These are phyloP conservation scores for Nomia melanderi DNA, from an alignment of 1,140 invertebrate genomes.

Conservation along the genomic window DNA sequence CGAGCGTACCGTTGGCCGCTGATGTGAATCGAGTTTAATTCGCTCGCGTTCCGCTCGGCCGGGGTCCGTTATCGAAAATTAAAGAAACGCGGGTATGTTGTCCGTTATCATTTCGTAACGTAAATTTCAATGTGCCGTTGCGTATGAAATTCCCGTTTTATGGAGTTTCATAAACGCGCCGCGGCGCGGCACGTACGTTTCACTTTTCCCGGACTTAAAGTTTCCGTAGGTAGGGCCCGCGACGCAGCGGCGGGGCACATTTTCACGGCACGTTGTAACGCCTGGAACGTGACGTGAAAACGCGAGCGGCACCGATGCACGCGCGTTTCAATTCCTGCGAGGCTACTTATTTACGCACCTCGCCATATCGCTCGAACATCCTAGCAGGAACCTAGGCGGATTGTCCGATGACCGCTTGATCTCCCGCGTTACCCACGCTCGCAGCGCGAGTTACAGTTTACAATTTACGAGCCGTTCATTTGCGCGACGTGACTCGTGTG, in stretches of 20 bases:
- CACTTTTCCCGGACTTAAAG: conserved; percentile 16
- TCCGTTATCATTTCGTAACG: neutral
- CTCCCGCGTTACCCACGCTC: neutral
- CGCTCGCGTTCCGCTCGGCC: too few species aligned
- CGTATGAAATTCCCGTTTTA: conserved; percentile 8
- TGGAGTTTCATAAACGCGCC: neutral
- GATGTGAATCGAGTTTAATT: too few species aligned
- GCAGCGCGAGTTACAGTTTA: too few species aligned
- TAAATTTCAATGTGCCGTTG: conserved; percentile 9
- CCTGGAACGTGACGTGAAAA: conserved; percentile 18
- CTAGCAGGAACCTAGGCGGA: neutral
- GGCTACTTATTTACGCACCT: conserved; percentile 8
- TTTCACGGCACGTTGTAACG: conserved; percentile 11
- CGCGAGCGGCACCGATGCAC: neutral
- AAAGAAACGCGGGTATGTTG: neutral
- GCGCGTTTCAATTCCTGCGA: neutral
- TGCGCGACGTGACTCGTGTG: too few species aligned
- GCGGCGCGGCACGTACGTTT: conserved; percentile 18
- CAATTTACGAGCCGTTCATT: neutral
- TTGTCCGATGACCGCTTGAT: neutral
- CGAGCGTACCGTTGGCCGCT: too few species aligned
- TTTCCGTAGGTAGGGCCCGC: neutral
- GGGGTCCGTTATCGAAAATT: too few species aligned
- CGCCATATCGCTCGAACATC: neutral
- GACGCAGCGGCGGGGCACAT: neutral